Base-by-base conservation (phyloP, 2,888 invertebrate genomes). In the Tridacna crocea region DNA sequence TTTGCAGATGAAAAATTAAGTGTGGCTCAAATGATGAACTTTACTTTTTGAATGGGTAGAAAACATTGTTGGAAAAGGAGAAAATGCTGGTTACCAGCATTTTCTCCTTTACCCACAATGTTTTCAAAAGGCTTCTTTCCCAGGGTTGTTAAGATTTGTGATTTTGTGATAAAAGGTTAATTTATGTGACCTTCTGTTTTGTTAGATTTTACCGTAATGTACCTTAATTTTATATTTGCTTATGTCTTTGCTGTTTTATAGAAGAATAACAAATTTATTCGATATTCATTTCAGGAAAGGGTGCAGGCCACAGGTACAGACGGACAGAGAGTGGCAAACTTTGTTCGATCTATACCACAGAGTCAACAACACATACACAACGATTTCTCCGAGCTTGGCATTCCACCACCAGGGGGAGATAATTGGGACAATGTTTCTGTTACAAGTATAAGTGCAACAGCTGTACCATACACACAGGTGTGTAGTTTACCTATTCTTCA, bases 381-480 rank as follows among this genome's bases (percentile, higher is more conserved):
- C 85, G 94, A 94, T 84, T 94, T 94, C 89, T 90, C 92, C 4
- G 87, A 93, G 46, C 85, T 94, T 55, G 94, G 94, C 13, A 88
- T 94, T 19, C 84, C 77, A 0, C 79, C 82, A n/a, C 85, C 83
- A 4, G 80, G 74, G 51, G 82, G 78, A 36, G 91, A 91, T 68
- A 89, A 90, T 79, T 88, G 86, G 83, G 94, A 94, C 82, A 91
- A 89, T 60, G 88, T 93, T 26, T 94, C 94, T 17, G 91, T 94
- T 22, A 92, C 93, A 22, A 93, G 93, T 82, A 90, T 94, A 79
- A 94, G 93, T 77, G 93, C 94, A 19, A 90, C 92, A 3, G 92
- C 92, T 27, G 92, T 93, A 15, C 93, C 92, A 12, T 91, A 92
- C 75, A 88, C 91, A 70, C 93, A 93, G 92, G 93, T 93, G 86